A percentile compares a stretch with the other conserved stretches of the same genome.
phyloP scores from a whole-genome alignment of 2,113 vertebrate genomes.

The Toxotes chatareus region DNA sequence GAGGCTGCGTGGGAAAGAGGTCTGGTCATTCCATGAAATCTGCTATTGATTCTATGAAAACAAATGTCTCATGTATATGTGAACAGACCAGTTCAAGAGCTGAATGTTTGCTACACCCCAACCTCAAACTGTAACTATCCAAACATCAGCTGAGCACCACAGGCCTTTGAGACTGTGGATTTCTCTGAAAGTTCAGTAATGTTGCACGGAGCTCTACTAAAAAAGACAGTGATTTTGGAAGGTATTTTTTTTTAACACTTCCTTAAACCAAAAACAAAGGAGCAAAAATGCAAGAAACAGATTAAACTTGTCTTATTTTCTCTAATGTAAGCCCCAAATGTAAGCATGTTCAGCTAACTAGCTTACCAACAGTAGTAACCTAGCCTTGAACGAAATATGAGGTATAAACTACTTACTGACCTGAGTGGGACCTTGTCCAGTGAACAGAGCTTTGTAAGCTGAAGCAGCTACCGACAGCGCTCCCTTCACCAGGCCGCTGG shows the following conservation, averaged over 20 bases:
- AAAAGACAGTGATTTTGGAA: too few species aligned
- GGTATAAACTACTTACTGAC: conserved; percentile 67
- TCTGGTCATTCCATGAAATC: not conserved
- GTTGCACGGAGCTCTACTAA: too few species aligned
- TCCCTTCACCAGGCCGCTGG: conserved; percentile 93
- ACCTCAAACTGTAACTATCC: not conserved
- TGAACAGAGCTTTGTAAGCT: conserved; percentile 96
- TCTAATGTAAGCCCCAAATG: too few species aligned
- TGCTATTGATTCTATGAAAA: not conserved
- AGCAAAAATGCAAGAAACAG: too few species aligned
- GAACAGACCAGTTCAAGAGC: not conserved
- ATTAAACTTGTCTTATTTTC: too few species aligned
- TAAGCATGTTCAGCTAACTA: too few species aligned
- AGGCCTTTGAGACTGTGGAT: not conserved
- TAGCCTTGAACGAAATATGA: not conserved
- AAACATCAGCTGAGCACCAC: not conserved
- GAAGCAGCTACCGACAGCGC: conserved; percentile 95
- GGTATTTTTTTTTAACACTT: too few species aligned
- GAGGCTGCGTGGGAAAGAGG: conserved; percentile 72
- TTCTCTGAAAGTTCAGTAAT: too few species aligned
- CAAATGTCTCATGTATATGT: not conserved
- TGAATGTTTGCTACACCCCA: not conserved
- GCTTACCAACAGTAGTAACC: too few species aligned
- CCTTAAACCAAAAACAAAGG: too few species aligned
- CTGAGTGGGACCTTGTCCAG: conserved; percentile 89